Evolutionary conservation across 2,113 vertebrate species (phyloP).

Genomic region (Podiceps cristatus): DNA sequence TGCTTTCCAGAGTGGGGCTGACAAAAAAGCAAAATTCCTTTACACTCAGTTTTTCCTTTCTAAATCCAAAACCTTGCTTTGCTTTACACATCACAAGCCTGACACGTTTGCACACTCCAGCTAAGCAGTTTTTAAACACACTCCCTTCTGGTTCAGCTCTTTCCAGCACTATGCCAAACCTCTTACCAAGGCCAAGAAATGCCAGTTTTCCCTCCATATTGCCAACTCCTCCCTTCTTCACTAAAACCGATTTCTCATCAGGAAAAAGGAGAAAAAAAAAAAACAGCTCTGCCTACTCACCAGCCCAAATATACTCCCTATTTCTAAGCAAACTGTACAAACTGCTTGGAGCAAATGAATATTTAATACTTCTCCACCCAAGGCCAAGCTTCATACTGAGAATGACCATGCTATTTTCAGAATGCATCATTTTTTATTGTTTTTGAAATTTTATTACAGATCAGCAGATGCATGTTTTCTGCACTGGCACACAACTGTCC

Average conservation of each 20-base stretch:
- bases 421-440: not conserved
- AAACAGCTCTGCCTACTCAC: not conserved
- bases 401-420: not conserved
- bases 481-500: rapidly evolving
- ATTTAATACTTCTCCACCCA: not conserved
- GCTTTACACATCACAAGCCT: not conserved
- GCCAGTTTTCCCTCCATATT: not conserved
- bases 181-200: not conserved
- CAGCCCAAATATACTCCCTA: not conserved
- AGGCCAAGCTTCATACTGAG: not conserved
- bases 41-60: not conserved
- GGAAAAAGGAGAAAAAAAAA: not conserved
- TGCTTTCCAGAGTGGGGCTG: not conserved
- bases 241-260: not conserved
- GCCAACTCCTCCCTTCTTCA: not conserved
- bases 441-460: not conserved
- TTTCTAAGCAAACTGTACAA: not conserved
- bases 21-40: not conserved
- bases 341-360: not conserved
- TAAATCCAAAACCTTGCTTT: not conserved
- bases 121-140: not conserved
- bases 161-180: not conserved
- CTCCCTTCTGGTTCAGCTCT: not conserved
- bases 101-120: not conserved
- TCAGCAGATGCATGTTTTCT: not conserved